These are phyloP conservation scores for Cydia fagiglandana DNA, from an alignment of 1,140 invertebrate species.

Conservation along the genomic window DNA sequence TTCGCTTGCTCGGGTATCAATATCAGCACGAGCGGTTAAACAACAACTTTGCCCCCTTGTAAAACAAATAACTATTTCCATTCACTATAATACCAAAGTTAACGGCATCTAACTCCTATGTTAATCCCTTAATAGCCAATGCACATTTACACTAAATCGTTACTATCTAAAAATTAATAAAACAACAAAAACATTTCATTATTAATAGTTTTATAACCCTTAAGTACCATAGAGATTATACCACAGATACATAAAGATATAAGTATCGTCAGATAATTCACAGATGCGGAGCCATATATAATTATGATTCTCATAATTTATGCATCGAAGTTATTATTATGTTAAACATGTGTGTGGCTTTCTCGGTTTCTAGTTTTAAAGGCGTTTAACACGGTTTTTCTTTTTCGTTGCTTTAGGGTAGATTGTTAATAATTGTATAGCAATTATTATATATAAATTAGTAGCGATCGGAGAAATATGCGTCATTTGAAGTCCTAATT, in stretches of 20 bases:
- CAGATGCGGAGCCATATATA: constrained; percentile 50
- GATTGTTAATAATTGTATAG: background rate
- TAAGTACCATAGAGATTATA: constrained; percentile 29
- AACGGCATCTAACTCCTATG: background rate
- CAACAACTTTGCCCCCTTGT: too few relatives aligned
- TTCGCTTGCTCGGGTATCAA: too few relatives aligned
- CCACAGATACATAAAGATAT: background rate
- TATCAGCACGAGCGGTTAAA: too few relatives aligned
- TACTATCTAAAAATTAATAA: constrained; percentile 38
- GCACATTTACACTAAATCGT: constrained; percentile 36
- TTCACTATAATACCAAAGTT: background rate
- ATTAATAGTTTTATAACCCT: constrained; percentile 54
- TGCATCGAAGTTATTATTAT: constrained; percentile 55
- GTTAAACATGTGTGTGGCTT: constrained; percentile 45
- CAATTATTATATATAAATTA: background rate
- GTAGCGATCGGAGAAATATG: constrained; percentile 62
- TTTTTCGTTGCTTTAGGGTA: background rate
- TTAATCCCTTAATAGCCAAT: constrained; percentile 41
- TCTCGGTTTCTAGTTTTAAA: constrained; percentile 33
- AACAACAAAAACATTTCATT: constrained; percentile 49
- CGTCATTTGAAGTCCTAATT: constrained; percentile 56
- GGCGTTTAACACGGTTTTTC: constrained; percentile 11
- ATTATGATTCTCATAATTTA: constrained; percentile 54
- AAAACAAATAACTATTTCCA: too few relatives aligned
- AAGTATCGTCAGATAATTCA: constrained; percentile 44